A percentile compares a stretch with the other conserved stretches of the same genome.
These are phyloP conservation scores for Leptatherina wallacei DNA, from an alignment of 2,797 vertebrate genomes.

Conservation along the genomic window DNA sequence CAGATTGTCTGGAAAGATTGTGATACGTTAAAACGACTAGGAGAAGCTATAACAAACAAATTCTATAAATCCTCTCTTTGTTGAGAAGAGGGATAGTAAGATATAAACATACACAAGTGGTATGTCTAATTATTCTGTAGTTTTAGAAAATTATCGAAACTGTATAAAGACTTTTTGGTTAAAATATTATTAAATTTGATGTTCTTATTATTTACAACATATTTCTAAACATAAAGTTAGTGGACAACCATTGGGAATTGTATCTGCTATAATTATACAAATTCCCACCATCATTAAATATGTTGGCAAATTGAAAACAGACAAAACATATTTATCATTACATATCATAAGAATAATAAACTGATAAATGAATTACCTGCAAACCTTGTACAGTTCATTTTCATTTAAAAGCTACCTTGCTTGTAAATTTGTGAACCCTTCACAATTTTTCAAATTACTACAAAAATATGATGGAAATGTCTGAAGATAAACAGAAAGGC, in stretches of 20 bases:
- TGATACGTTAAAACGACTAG: slow-evolving; percentile 21
- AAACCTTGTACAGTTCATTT: neutral
- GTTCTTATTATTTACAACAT: neutral
- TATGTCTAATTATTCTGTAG: neutral
- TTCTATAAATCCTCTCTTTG: neutral
- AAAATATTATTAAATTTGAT: no score
- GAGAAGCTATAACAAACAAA: neutral
- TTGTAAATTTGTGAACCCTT: neutral
- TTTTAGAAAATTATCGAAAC: neutral
- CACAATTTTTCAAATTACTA: neutral
- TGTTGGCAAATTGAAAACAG: neutral
- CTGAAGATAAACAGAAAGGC: neutral
- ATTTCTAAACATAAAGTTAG: neutral
- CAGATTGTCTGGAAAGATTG: slow-evolving; percentile 14
- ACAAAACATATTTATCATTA: neutral
- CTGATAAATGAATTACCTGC: neutral
- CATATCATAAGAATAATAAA: neutral
- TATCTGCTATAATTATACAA: neutral
- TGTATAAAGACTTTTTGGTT: no score
- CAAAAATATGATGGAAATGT: neutral
- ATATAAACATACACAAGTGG: neutral
- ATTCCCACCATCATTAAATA: neutral
- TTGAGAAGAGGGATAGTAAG: neutral
- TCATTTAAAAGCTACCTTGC: neutral
- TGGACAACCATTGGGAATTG: neutral